phyloP scores from a whole-genome alignment of 2,113 vertebrate species.

The Pomatorhinus ruficollis region DNA sequence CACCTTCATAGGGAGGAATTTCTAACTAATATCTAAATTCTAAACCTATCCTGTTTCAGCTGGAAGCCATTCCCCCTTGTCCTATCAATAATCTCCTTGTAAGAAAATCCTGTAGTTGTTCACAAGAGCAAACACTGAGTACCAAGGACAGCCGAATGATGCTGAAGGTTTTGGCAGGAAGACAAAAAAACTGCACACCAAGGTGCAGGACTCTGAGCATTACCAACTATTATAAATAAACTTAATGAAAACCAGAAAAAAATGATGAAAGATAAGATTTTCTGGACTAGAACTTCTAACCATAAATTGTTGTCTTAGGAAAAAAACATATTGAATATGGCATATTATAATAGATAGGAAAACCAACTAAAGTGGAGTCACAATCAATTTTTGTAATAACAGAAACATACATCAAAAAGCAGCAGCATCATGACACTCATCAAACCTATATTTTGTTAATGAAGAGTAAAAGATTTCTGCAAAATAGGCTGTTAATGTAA shows the following conservation, averaged over 20 bases:
- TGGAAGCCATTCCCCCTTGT: neutral
- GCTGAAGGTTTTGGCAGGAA: neutral
- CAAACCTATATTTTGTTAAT: slow-evolving; percentile 42
- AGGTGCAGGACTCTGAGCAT: neutral
- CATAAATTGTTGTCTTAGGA: slow-evolving; percentile 4
- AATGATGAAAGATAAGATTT: neutral
- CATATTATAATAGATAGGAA: neutral
- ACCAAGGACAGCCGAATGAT: neutral
- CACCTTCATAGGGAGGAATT: neutral
- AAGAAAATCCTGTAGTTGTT: neutral
- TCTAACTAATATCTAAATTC: neutral
- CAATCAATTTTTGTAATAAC: slow-evolving; percentile 43
- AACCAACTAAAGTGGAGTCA: slow-evolving; percentile 1
- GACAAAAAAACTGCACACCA: neutral
- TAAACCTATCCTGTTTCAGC: neutral
- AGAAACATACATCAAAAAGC: slow-evolving; percentile 44
- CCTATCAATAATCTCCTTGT: neutral
- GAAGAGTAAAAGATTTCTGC: slow-evolving; percentile 57
- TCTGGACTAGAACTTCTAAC: slow-evolving; percentile 6
- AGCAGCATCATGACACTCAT: neutral
- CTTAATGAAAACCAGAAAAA: neutral
- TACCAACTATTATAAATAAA: neutral
- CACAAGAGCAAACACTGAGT: neutral
- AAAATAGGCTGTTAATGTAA: slow-evolving; percentile 56
- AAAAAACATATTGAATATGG: neutral